phyloP scores from a whole-genome alignment of 1,140 invertebrate genomes.

The Cylas formicarius region DNA sequence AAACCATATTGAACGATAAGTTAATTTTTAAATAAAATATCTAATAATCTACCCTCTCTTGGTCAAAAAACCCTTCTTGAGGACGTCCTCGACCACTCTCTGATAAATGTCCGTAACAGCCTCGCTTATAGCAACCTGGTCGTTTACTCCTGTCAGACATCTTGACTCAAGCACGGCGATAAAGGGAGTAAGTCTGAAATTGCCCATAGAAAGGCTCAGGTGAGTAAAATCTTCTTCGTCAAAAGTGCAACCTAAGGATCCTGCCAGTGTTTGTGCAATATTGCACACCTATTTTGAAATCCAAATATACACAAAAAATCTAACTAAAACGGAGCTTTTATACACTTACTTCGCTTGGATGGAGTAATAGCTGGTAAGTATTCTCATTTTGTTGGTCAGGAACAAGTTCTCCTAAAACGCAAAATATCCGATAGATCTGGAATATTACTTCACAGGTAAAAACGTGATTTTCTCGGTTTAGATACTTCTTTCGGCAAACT shows the following conservation, averaged over 20 bases:
- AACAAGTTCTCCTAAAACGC: slow-evolving; percentile 62
- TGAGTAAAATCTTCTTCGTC: slow-evolving; percentile 59
- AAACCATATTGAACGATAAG: background rate
- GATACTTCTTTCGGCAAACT: slow-evolving; percentile 58
- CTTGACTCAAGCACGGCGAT: slow-evolving; percentile 65
- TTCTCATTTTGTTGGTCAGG: slow-evolving; percentile 36
- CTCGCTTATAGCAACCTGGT: slow-evolving; percentile 57
- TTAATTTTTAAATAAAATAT: too few species aligned
- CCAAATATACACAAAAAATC: background rate
- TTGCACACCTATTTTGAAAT: slow-evolving; percentile 35
- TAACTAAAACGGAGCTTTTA: background rate
- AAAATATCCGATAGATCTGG: slow-evolving; percentile 72
- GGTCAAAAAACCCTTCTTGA: slow-evolving; percentile 67
- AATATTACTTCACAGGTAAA: slow-evolving; percentile 60
- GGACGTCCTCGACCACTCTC: slow-evolving; percentile 70
- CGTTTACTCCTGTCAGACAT: slow-evolving; percentile 53
- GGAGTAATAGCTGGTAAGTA: slow-evolving; percentile 52
- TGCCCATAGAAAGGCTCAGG: slow-evolving; percentile 54
- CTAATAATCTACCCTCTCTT: too few species aligned
- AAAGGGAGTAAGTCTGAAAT: slow-evolving; percentile 59
- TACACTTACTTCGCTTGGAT: slow-evolving; percentile 38
- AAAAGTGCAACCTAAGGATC: slow-evolving; percentile 58
- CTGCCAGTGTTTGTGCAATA: slow-evolving; percentile 57
- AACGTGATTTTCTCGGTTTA: slow-evolving; percentile 49
- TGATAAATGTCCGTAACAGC: slow-evolving; percentile 68